phyloP scores from a whole-genome alignment of 2,797 vertebrate genomes.

The Neosilurus mollespiculum region DNA sequence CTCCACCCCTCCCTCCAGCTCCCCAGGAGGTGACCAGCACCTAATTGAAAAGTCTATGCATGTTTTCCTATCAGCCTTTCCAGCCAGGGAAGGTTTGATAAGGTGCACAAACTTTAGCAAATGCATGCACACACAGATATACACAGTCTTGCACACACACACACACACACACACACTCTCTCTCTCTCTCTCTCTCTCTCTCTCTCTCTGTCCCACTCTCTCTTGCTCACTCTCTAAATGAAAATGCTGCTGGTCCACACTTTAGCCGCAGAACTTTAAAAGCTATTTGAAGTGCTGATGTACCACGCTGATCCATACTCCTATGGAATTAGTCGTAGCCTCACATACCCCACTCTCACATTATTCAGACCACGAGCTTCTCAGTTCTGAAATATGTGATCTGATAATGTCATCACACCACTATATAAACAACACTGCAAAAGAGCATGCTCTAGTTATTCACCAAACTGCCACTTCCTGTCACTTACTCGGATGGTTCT shows the following conservation, averaged over 20 bases:
- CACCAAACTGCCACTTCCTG: not conserved
- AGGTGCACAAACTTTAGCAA: slow-evolving; percentile 41
- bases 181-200: too few species aligned
- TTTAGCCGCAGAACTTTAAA: not conserved
- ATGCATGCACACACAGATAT: slow-evolving; percentile 39
- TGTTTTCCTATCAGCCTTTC: slow-evolving; percentile 19
- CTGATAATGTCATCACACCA: not conserved
- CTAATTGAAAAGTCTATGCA: slow-evolving; percentile 32
- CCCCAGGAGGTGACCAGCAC: slow-evolving; percentile 46
- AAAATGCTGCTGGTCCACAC: not conserved
- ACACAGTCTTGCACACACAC: slow-evolving; percentile 35
- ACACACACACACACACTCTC: slow-evolving; percentile 52
- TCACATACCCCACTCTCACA: not conserved
- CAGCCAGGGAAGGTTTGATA: slow-evolving; percentile 53
- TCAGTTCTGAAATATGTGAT: not conserved
- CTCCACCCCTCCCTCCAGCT: not conserved
- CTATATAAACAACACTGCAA: not conserved
- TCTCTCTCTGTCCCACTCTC: too few species aligned
- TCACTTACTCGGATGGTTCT: not conserved
- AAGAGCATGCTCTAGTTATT: not conserved
- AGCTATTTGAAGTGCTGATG: not conserved
- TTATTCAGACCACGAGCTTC: not conserved
- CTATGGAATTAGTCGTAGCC: not conserved
- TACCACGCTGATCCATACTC: not conserved
- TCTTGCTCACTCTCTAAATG: too few species aligned